phyloP scores from a whole-genome alignment of 2,888 invertebrate species.

The Copidosoma aretas region DNA sequence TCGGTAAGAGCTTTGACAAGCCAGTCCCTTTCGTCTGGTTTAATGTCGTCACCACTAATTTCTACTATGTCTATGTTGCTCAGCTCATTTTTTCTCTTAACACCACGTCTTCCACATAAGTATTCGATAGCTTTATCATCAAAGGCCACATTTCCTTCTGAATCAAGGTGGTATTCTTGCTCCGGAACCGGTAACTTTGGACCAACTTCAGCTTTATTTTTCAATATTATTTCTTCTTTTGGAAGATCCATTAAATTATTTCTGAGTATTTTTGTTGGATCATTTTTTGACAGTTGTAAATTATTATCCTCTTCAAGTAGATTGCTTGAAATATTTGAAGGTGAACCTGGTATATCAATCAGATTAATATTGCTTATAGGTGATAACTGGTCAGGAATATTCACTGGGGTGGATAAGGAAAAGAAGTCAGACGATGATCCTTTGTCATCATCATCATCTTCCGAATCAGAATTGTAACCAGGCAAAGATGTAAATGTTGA shows the following conservation, averaged over 20 bases:
- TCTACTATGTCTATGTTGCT: slow-evolving; percentile 76
- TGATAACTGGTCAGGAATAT: slow-evolving; percentile 21
- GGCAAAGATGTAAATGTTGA: slow-evolving; percentile 28
- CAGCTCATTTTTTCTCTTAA: slow-evolving; percentile 64
- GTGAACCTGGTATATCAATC: slow-evolving; percentile 10
- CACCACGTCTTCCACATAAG: slow-evolving; percentile 59
- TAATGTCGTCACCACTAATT: slow-evolving; percentile 80
- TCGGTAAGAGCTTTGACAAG: slow-evolving; percentile 81
- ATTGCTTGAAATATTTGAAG: not conserved
- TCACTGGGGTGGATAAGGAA: slow-evolving; percentile 48
- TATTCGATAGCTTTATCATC: slow-evolving; percentile 61
- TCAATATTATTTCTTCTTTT: slow-evolving; percentile 61
- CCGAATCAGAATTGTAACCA: slow-evolving; percentile 58
- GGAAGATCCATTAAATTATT: slow-evolving; percentile 68
- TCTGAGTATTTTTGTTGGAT: slow-evolving; percentile 44
- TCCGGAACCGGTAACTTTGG: slow-evolving; percentile 59
- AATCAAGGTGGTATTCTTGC: slow-evolving; percentile 61
- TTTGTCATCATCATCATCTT: slow-evolving; percentile 53
- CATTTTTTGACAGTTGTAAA: slow-evolving; percentile 5
- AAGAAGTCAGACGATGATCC: slow-evolving; percentile 55
- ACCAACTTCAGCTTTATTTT: slow-evolving; percentile 61
- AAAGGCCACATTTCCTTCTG: slow-evolving; percentile 57
- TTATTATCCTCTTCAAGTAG: not conserved
- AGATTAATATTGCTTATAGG: slow-evolving; percentile 16
- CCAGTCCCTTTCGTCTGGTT: slow-evolving; percentile 83